phyloP scores from a whole-genome alignment of 2,888 invertebrate species.

The Agrotis clavis region DNA sequence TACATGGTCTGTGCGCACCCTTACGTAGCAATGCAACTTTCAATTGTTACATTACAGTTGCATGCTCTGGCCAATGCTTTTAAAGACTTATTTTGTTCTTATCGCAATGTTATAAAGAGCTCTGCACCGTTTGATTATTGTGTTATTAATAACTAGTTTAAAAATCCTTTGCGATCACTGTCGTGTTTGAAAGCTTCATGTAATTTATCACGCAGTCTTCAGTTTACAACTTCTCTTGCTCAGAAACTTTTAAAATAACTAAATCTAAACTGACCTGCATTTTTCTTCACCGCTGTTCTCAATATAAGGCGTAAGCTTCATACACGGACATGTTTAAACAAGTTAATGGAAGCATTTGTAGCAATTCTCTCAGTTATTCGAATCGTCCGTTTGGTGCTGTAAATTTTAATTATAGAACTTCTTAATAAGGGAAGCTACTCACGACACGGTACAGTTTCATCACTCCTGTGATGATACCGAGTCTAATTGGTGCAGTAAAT shows the following conservation, averaged over 20 bases:
- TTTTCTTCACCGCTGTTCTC: constrained; percentile 37
- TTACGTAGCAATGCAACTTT: too few species aligned
- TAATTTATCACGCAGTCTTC: constrained; percentile 29
- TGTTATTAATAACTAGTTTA: constrained; percentile 26
- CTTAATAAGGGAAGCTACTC: constrained; percentile 89
- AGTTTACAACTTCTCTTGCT: constrained; percentile 43
- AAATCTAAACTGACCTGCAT: constrained; percentile 54
- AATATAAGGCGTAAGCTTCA: constrained; percentile 49
- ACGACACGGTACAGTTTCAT: constrained; percentile 86
- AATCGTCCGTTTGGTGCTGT: constrained; percentile 75
- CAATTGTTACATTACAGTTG: too few species aligned
- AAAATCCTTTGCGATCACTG: constrained; percentile 17
- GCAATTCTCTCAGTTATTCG: constrained; percentile 75
- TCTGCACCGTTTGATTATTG: background rate
- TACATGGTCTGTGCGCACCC: too few species aligned
- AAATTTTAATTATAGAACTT: constrained; percentile 89
- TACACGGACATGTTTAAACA: constrained; percentile 57
- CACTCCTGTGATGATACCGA: constrained; percentile 87
- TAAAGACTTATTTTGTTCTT: background rate
- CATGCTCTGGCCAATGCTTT: too few species aligned
- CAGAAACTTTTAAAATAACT: constrained; percentile 47
- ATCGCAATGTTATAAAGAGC: background rate
- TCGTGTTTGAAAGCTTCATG: constrained; percentile 11
- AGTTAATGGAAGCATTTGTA: constrained; percentile 74
- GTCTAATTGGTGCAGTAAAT: constrained; percentile 90